Evolutionary conservation across 1,140 invertebrate species (phyloP).

Genomic region (Aethina tumida): DNA sequence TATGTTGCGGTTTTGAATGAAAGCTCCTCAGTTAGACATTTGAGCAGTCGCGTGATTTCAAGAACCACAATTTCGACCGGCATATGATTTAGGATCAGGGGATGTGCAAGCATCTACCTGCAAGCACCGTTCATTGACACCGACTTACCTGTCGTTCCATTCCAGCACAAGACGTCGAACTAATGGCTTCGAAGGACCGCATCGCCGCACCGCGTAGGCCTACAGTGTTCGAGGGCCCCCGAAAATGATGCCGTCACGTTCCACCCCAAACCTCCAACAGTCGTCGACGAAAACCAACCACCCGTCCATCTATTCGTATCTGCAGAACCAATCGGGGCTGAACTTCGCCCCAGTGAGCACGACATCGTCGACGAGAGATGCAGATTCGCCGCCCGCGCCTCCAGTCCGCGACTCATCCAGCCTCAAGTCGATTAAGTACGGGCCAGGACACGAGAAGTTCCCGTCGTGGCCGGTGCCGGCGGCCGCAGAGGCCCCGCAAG

Average conservation of each 20-base stretch:
- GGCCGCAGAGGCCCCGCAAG: constrained; percentile 36
- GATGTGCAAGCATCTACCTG: too few relatives aligned
- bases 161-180: constrained; percentile 19
- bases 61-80: too few relatives aligned
- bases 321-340: constrained; percentile 29
- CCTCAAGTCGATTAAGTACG: constrained; percentile 56
- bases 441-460: constrained; percentile 69
- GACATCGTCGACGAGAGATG: constrained; percentile 18
- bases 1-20: too few relatives aligned
- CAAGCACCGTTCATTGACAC: too few relatives aligned
- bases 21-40: too few relatives aligned
- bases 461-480: constrained; percentile 65
- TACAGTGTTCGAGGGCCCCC: neutral
- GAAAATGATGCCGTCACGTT: constrained; percentile 36
- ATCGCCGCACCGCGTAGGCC: constrained; percentile 14
- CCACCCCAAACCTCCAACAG: constrained; percentile 38
- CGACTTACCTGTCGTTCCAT: too few relatives aligned
- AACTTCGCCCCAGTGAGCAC: constrained; percentile 11
- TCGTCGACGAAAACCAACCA: constrained; percentile 11
- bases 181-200: constrained; percentile 23
- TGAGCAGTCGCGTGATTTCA: too few relatives aligned
- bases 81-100: too few relatives aligned
- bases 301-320: constrained; percentile 32
- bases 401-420: constrained; percentile 60
- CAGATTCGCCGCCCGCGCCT: constrained; percentile 43